Evolutionary conservation across 1,140 invertebrate genomes (phyloP), one percentile per base, ranked within the genome.

Genomic region (Cecropterus lyciades): DNA sequence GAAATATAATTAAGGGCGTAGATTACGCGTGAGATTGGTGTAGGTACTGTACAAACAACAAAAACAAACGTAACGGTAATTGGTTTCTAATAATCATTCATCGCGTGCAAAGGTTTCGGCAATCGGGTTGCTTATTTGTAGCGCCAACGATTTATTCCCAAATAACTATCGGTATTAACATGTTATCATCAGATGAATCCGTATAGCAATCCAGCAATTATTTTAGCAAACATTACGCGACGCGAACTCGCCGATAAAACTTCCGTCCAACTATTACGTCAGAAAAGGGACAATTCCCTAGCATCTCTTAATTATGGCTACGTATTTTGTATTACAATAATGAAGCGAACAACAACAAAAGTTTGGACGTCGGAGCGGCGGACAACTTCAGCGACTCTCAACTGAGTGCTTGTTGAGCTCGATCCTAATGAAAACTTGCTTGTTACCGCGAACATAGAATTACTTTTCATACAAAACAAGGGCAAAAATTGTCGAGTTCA

Each of bases 321-420:
- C 80, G 85, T 89, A 89, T 88, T 91, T 85, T 79, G 82, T 85
- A 89, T 91, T 87, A 91, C 86, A 90, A 89, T 91, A 90, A 91
- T 90, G 86, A 91, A 91, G 77, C 75, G 81, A 87, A 89, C 87
- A 89, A 89, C 89, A 90, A 90, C 86, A 87, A 88, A 91, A 91
- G 89, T 91, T 91, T 80, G 79, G 82, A 84, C 80, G 80, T 70
- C 79, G 78, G 79, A 77, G 77, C 82, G 75, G 73, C 72, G 85
- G 72, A 72, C 79, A 87, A 87, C 80, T 89, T 83, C 73, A 70
- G 68, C 76, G 75, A 75, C 84, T 86, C 80, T 87, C 88, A 82
- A 79, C 84, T 89, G 85, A 91, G 85, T 85, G 85, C 80, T 86
- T 81, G 85, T 86, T 85, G 77, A 84, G 75, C 73, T 79, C 73